Evolutionary conservation across 1,140 invertebrate species (phyloP).

Genomic region (Drosophila yakuba): DNA sequence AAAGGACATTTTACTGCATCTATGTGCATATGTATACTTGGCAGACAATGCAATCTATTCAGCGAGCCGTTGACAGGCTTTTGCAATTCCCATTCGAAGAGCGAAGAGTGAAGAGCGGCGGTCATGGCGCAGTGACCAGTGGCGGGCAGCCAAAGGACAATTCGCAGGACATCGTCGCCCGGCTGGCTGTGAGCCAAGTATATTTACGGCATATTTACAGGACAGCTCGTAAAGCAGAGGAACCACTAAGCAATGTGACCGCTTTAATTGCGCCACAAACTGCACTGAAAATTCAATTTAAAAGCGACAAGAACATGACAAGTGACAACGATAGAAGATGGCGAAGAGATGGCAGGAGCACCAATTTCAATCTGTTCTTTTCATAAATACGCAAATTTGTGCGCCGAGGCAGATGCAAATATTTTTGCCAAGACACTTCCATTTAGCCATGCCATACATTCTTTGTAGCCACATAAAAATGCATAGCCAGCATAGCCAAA

Average conservation of each 20-base stretch:
- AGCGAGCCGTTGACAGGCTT: constrained; percentile 62
- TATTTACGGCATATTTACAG: constrained; percentile 66
- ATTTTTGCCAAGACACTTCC: constrained; percentile 66
- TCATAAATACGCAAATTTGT: constrained; percentile 77
- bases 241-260: constrained; percentile 31
- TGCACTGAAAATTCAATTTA: constrained; percentile 64
- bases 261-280: constrained; percentile 75
- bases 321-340: neutral
- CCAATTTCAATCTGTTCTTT: constrained; percentile 63
- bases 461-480: constrained; percentile 9
- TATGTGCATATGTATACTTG: neutral
- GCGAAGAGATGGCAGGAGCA: constrained; percentile 4
- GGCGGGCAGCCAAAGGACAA: constrained; percentile 30
- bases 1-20: constrained; percentile 50
- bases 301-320: constrained; percentile 15
- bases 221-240: constrained; percentile 57
- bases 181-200: constrained; percentile 65
- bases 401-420: constrained; percentile 56
- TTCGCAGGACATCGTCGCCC: constrained; percentile 47
- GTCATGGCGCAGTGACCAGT: constrained; percentile 54
- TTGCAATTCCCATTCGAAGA: constrained; percentile 36
- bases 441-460: constrained; percentile 43
- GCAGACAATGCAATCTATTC: constrained; percentile 66
- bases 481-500: constrained; percentile 14
- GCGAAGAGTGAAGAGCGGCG: constrained; percentile 7